Base-by-base conservation (phyloP, 2,888 invertebrate species). In the Euplexia lucipara region DNA sequence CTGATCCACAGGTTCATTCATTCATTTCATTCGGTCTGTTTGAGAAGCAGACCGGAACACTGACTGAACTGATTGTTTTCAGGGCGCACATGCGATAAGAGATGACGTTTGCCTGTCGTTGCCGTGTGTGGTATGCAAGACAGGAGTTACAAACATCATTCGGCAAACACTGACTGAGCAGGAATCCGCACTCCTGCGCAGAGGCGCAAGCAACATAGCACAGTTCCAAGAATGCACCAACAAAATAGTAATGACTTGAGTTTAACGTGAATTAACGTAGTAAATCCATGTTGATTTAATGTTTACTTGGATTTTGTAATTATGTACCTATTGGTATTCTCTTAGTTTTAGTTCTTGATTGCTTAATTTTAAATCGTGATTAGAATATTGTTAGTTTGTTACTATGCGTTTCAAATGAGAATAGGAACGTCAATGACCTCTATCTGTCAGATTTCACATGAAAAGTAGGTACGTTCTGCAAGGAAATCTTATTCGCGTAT, bases 71-170 rank as follows among this genome's bases (percentile, higher is more conserved):
- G 10, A 39, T 34, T 52, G 18, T 37, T 77, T 57, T 1, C 69
- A 80, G 80, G 78, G 80, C 2, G 73, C 78, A 32, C 78, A 81
- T 47, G 37, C 66, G 0, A 76, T 81, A 10, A 52, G 61, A 37
- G 70, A 81, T 3, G 78, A 81, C 69, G 97, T 98, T 1, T 98
- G 97, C 87, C 91, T 98, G 42, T 98, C 98, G 0, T 87, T 98
- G 54, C 98, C 98, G 1, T 96, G 97, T 78, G 96, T 97, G 0
- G 83, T 98, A 32, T 97, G 97, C 9, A 91, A 95, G 65, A 94
- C 96, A 56, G 97, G 97, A n/a, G 95, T 98, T 1, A 96, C 96
- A 0, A 95, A 96, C 75, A 91, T 97, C 54, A 96, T 98, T 14
- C 95, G 96, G 66, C 97, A 97, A 86, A 94, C 95, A 30, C 91